A percentile compares a stretch with the other conserved stretches of the same genome.
Evolutionary conservation across 2,888 invertebrate genomes (phyloP).

Genomic region (Congeria kusceri): DNA sequence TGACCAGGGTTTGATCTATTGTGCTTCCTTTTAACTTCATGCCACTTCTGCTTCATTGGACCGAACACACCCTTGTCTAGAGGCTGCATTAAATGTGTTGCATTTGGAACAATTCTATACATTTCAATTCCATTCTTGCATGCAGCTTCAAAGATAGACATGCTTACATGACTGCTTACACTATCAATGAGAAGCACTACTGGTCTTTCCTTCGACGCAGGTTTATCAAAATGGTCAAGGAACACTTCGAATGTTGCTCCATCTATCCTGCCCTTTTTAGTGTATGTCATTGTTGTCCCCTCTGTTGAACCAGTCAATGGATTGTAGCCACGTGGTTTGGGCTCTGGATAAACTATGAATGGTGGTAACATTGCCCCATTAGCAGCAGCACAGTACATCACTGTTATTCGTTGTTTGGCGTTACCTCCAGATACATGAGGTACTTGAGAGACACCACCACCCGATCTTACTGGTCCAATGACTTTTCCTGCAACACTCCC

Average conservation of each 20-base stretch:
- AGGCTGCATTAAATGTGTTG: slow-evolving; percentile 48
- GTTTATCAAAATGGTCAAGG: slow-evolving; percentile 32
- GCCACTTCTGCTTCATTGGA: slow-evolving; percentile 19
- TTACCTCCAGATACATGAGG: slow-evolving; percentile 43
- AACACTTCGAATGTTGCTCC: slow-evolving; percentile 27
- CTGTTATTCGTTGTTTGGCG: slow-evolving; percentile 41
- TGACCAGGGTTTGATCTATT: slow-evolving; percentile 19
- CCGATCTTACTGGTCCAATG: slow-evolving; percentile 17
- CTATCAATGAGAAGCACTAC: slow-evolving; percentile 37
- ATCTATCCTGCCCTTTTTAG: slow-evolving; percentile 52
- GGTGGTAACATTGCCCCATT: slow-evolving; percentile 45
- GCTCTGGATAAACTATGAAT: slow-evolving; percentile 41
- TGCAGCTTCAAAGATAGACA: slow-evolving; percentile 24
- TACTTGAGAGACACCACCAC: too few species aligned
- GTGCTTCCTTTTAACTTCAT: slow-evolving; percentile 13
- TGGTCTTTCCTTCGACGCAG: slow-evolving; percentile 27
- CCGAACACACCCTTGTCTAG: slow-evolving; percentile 35
- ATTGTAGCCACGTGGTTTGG: slow-evolving; percentile 31
- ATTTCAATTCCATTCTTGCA: slow-evolving; percentile 36
- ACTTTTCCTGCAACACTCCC: slow-evolving; percentile 33
- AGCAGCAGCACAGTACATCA: slow-evolving; percentile 51
- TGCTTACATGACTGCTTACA: slow-evolving; percentile 32
- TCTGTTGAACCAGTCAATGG: slow-evolving; percentile 40
- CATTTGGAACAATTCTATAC: slow-evolving; percentile 46
- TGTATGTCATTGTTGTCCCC: slow-evolving; percentile 41